Base-by-base conservation (phyloP, 2,888 invertebrate species). In the Graphium colonna region DNA sequence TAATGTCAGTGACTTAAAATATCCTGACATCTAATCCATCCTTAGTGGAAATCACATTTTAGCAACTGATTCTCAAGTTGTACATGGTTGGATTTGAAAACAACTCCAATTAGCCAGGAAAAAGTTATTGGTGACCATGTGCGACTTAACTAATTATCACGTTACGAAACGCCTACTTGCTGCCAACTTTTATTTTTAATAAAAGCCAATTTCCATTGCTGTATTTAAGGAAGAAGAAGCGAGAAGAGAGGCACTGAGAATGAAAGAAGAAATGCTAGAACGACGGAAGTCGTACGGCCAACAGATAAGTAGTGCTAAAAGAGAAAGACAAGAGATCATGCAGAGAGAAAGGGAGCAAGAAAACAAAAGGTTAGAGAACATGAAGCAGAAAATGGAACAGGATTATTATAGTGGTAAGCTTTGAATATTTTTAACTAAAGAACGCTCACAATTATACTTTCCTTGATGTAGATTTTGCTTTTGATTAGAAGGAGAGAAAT, bases 371-470 rank as follows among this genome's bases (percentile, higher is more conserved):
- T 44, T 86, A 8, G 84, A 86, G 39, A 76, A 61, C 49, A 79
- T 86, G 60, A 81, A 65, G 46, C 74, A 74, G 65, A 85, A 76
- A 58, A 83, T 89, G 82, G 86, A 85, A 55, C 68, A 77, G 52
- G 88, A 88, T 59, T 77, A 87, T 67, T 77, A 68, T 60, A 76
- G 82, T 48, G 82, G 88, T 87, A 64, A 33, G 8, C 4, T 7
- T 28, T 8, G 4, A 28, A 28, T 28, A 28, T 28, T 8, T 28
- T 28, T 28, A 8, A 28, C 4, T 8, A 4, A 28, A 28, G 4
- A 28, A 28, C 5, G 8, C 8, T 28, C 8, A 8, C 8, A 7
- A 28, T 28, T 28, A 7, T 28, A 28, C 4, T 8, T 28, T 7
- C 4, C 28, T 7, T 7, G 5, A 7, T 8, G 4, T 28, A 28